Evolutionary conservation across 2,113 vertebrate species (phyloP), one percentile per base, ranked within the genome.

Genomic region (Apteryx mantelli): DNA sequence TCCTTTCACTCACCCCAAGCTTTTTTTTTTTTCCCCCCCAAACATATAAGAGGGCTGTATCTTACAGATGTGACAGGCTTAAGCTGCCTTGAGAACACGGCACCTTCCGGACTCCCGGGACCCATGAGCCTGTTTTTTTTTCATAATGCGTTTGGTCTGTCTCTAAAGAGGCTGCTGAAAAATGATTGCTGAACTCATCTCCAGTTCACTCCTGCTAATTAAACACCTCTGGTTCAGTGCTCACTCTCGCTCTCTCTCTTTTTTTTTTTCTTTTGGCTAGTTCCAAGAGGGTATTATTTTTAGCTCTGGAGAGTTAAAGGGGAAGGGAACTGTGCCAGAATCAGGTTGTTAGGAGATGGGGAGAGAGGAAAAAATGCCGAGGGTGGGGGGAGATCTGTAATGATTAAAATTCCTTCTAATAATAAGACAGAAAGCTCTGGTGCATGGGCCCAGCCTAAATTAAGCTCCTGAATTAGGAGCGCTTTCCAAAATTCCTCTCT

Each of bases 281-380:
- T 88, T 98, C 95, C 91, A 93, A 90, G 82, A 95, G 74, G 95
- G 96, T 97, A 95, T 98, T 98, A 97, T 98, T 98, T 98, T 98
- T 98, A 98, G 97, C 97, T 97, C 89, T 11, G 7, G 93, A 96
- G 96, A 97, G 98, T 97, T 97, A 98, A 98, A 98, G 97, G 96
- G 89, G 94, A 98, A 97, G 82, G 95, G 96, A 98, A 97, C 86
- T 94, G 66, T 96, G 97, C 98, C 97, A 98, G 96, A 97, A 97
- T 94, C 95, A 95, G 96, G 97, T 97, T 97, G 93, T 97, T 97
- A 96, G 91, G 95, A 97, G 92, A 95, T 96, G 75, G 83, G 85
- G 88, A 96, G 69, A 88, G 90, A 97, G 89, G 88, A 95, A 77
- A 89, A 95, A 91, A 88, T 97, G 97, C 75, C n/a, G 95, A 93